Conservation (phyloP, 2,888 invertebrate species). For the Euzetes globulus region DNA sequence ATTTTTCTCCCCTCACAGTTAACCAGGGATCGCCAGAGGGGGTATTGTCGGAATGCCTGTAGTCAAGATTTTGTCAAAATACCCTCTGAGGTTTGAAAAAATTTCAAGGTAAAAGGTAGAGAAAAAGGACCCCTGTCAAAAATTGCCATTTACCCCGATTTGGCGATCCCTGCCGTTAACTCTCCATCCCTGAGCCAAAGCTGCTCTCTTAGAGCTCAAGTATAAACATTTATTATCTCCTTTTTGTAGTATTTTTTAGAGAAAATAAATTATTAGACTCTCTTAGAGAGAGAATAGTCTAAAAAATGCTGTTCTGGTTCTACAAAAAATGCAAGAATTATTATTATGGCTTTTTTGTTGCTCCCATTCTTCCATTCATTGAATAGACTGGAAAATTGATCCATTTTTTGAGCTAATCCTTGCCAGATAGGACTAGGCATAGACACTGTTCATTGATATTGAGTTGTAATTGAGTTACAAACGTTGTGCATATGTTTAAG, state of each 20-base stretch:
- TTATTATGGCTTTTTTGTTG: background rate
- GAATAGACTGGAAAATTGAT: background rate
- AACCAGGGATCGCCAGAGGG: too few relatives aligned
- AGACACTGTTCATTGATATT: background rate
- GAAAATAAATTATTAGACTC: constrained; percentile 7
- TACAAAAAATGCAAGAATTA: background rate
- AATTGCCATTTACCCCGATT: too few relatives aligned
- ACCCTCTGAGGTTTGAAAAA: too few relatives aligned
- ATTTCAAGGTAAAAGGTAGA: too few relatives aligned
- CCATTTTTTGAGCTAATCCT: background rate
- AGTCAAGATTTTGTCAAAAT: too few relatives aligned
- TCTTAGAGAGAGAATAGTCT: background rate
- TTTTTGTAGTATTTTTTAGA: background rate
- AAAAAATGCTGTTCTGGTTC: background rate
- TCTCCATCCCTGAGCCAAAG: background rate
- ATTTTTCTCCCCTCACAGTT: background rate
- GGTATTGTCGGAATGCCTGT: too few relatives aligned
- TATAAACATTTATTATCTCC: background rate
- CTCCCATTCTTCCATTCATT: background rate
- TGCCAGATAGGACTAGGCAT: background rate
- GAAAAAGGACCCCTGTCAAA: too few relatives aligned
- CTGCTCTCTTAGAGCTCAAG: background rate
- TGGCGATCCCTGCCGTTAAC: background rate
- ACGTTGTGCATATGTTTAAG: background rate
- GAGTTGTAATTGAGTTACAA: constrained; percentile 10